Percentiles rank a stretch among this genome's conserved stretches.
These are phyloP conservation scores for Procambarus clarkii DNA, from an alignment of 1,140 invertebrate species.

Conservation along the genomic window DNA sequence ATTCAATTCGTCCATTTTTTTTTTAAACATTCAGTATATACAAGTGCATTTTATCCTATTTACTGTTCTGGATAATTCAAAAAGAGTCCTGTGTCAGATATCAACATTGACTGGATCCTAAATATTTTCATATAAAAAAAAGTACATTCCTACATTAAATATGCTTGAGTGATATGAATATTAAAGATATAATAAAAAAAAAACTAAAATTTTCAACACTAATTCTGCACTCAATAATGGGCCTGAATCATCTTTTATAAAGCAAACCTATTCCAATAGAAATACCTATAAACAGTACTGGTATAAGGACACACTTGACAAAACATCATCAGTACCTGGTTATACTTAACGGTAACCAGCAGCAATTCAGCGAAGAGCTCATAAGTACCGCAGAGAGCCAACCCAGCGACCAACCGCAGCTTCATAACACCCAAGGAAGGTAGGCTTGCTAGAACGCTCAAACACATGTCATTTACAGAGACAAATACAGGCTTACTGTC, in stretches of 20 bases:
- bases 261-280: background rate
- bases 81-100: background rate
- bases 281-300: background rate
- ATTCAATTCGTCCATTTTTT: too few relatives aligned
- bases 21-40: too few relatives aligned
- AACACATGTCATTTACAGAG: constrained; percentile 65
- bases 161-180: background rate
- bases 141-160: background rate
- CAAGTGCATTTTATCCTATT: background rate
- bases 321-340: constrained; percentile 49
- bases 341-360: constrained; percentile 50
- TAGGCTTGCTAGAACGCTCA: constrained; percentile 65
- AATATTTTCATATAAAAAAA: background rate
- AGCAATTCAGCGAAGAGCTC: constrained; percentile 20
- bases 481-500: background rate
- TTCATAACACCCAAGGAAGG: constrained; percentile 55
- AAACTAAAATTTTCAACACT: background rate
- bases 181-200: background rate
- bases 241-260: background rate
- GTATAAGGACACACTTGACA: constrained; percentile 3
- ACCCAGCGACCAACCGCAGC: constrained; percentile 37
- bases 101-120: constrained; percentile 9
- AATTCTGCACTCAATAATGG: background rate
- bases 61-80: background rate
- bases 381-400: constrained; percentile 26